These are phyloP conservation scores for Falco naumanni DNA, from an alignment of 2,797 vertebrate species.

Conservation along the genomic window DNA sequence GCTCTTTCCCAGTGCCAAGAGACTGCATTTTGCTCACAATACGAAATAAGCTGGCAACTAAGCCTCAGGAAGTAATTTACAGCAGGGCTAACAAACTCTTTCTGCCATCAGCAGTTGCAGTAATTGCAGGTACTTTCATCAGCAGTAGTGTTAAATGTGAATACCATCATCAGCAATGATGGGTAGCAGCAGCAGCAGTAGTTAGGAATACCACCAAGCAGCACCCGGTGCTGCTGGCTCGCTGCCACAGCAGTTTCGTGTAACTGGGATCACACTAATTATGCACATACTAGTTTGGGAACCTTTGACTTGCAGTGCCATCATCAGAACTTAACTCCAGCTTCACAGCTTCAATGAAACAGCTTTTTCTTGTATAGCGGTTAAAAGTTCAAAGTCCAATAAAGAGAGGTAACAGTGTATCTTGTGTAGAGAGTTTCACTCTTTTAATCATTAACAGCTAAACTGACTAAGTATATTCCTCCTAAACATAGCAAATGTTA, in stretches of 20 bases:
- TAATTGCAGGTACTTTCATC: conserved; percentile 69
- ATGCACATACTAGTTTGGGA: neutral
- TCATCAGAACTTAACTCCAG: neutral
- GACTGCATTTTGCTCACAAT: conserved; percentile 40
- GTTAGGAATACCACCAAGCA: neutral
- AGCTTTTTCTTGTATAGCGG: neutral
- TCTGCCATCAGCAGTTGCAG: conserved; percentile 57
- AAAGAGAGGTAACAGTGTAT: neutral
- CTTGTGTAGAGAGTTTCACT: neutral
- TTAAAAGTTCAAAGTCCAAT: neutral
- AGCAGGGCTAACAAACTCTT: conserved; percentile 36
- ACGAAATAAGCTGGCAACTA: neutral
- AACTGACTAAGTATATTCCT: neutral
- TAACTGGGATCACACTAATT: neutral
- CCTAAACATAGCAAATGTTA: neutral
- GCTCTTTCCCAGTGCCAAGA: conserved; percentile 27
- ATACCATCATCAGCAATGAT: conserved; percentile 57
- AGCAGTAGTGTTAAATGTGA: conserved; percentile 59
- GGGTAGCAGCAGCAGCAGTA: neutral
- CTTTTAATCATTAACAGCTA: neutral
- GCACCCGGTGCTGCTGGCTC: conserved; percentile 4
- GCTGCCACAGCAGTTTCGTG: neutral
- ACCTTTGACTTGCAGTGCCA: conserved; percentile 1
- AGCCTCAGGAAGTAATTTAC: conserved; percentile 53
- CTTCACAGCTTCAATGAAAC: neutral